Base-by-base conservation (phyloP, 2,888 invertebrate genomes). In the Machimus rusticus region DNA sequence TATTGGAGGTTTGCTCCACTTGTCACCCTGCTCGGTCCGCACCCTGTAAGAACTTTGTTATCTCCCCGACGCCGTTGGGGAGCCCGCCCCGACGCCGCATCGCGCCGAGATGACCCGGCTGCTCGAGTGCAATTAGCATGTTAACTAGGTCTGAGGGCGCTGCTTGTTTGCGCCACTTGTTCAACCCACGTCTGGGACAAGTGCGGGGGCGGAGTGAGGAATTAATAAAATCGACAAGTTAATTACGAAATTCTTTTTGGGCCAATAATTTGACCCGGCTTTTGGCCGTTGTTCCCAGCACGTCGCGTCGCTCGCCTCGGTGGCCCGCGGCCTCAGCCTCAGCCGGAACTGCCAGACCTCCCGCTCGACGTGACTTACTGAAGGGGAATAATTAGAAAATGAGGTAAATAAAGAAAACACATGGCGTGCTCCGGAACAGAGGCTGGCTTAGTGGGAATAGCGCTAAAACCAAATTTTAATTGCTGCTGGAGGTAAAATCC, bases 391-490 rank as follows among this genome's bases (percentile, higher is more conserved):
- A 82, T 79, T 82, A 82, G 55, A 82, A 82, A 82, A 57, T 82
- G 37, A 82, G 82, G 66, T 23, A 82, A 82, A 57, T 57, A 82
- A 82, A 82, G 82, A 51, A 66, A 82, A 57, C 66, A 31, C 57
- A 82, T 82, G 82, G 66, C 82, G 39, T 57, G 82, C 39, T 23
- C 55, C 39, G 39, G 12, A 57, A 37, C 57, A 57, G 82, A 57
- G 34, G 57, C 82, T 37, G 57, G 66, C 55, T 82, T 82, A 57
- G 57, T 66, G 66, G 82, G 28, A 82, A 57, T 82, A 57, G 57
- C 37, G 82, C 66, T 57, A 82, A 51, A 82, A 82, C 82, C 82
- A 57, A 82, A 82, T 57, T 57, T 57, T 82, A 82, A 82, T 82
- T 82, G 82, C 82, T 37, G 66, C 82, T 66, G 55, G 28, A 51